These are phyloP conservation scores for Lamellibrachia satsuma DNA, from an alignment of 2,888 invertebrate species.

Conservation along the genomic window DNA sequence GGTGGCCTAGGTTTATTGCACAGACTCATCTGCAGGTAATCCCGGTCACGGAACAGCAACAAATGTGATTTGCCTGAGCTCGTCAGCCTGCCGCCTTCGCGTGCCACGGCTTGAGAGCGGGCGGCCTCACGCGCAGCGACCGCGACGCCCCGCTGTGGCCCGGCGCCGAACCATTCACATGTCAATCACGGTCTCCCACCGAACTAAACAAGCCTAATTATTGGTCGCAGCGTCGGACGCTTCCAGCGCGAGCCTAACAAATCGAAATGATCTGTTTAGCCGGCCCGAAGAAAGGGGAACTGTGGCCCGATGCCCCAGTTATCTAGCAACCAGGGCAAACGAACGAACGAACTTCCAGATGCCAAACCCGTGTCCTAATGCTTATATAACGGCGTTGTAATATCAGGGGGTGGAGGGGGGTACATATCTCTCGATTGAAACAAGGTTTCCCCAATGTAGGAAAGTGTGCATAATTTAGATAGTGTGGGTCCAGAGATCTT, in stretches of 20 bases:
- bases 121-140: neutral
- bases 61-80: neutral
- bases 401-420: no score
- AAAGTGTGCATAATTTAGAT: no score
- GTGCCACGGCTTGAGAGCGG: neutral
- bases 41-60: neutral
- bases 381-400: neutral
- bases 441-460: no score
- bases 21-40: neutral
- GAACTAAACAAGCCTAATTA: conserved; percentile 6
- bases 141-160: conserved; percentile 9
- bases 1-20: neutral
- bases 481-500: no score
- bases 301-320: neutral
- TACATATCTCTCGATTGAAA: no score
- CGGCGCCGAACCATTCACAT: neutral
- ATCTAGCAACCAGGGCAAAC: neutral
- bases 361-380: neutral
- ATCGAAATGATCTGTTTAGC: neutral
- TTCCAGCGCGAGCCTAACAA: neutral
- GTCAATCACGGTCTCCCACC: neutral
- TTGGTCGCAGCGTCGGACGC: neutral
- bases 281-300: neutral
- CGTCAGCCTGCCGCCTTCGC: neutral
- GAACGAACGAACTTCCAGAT: neutral